phyloP scores from a whole-genome alignment of 2,797 vertebrate species.

The Numenius phaeopus region DNA sequence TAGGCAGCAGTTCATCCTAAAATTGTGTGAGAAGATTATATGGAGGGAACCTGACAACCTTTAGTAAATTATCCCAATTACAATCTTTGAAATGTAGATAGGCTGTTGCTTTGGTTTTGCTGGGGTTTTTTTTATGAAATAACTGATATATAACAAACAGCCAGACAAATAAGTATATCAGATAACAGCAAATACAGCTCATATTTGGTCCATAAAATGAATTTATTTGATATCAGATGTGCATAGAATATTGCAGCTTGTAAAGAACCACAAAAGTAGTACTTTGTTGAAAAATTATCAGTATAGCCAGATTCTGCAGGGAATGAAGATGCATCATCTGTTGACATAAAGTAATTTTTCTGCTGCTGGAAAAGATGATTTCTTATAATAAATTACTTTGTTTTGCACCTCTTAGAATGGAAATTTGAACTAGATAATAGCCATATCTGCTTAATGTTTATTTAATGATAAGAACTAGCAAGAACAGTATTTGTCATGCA shows the following conservation, averaged over 20 bases:
- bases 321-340: neutral
- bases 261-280: neutral
- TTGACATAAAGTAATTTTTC: neutral
- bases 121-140: neutral
- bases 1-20: neutral
- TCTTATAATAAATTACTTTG: neutral
- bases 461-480: neutral
- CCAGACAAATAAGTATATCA: neutral
- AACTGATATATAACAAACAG: neutral
- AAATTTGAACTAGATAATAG: neutral
- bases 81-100: neutral
- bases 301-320: neutral
- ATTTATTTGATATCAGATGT: neutral
- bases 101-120: neutral
- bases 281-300: constrained; percentile 1
- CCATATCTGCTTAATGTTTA: neutral
- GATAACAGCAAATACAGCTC: neutral
- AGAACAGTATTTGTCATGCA: neutral
- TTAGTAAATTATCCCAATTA: neutral
- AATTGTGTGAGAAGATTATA: neutral
- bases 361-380: neutral
- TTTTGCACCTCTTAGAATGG: neutral
- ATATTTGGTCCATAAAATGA: neutral
- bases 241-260: neutral
- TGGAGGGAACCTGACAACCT: neutral